Evolutionary conservation across 2,113 vertebrate genomes (phyloP), one percentile per base, ranked within the genome.

Genomic region (Rana temporaria): DNA sequence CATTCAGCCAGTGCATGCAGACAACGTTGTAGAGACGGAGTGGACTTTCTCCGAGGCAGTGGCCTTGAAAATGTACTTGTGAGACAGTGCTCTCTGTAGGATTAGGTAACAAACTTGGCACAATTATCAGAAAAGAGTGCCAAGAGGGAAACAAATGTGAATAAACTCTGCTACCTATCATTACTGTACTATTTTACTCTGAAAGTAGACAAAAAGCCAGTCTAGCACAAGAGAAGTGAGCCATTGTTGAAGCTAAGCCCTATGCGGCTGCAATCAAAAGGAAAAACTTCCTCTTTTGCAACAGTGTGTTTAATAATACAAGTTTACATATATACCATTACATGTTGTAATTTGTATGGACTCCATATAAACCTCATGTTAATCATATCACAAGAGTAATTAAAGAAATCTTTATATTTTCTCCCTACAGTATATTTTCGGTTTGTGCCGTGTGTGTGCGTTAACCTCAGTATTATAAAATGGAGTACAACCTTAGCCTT

Each of bases 51-150:
- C 60, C 60, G 16, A 67, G 48, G 68, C 26, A 22, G 34, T 75
- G 80, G 52, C 42, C 71, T 52, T 57, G 71, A 30, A 68, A 83
- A 67, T 68, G 55, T 55, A 14, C 64, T 32, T 76, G 70, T n/a
- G 55, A 83, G 80, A 57, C 70, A 34, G 71, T 26, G 63, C 63
- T 75, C 62, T 76, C 81, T 60, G 68, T 48, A 34, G 72, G 81
- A 83, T 83, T 68, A 76, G 24, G 52, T 83, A 83, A 59, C 81
- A 75, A 55, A 38, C 70, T 67, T 82, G 80, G 81, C 71, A 83
- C 8, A 3, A 22, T 60, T 8, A 60, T 9, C 20, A 14, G n/a
- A 53, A 53, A 57, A 32, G 32, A 20, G 30, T 68, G 81, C 81
- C 81, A 83, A 59, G 71, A 59, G 55, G 81, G 72, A 83, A 68